Evolutionary conservation across 2,888 invertebrate genomes (phyloP).

Genomic region (Eristalis intricaria): DNA sequence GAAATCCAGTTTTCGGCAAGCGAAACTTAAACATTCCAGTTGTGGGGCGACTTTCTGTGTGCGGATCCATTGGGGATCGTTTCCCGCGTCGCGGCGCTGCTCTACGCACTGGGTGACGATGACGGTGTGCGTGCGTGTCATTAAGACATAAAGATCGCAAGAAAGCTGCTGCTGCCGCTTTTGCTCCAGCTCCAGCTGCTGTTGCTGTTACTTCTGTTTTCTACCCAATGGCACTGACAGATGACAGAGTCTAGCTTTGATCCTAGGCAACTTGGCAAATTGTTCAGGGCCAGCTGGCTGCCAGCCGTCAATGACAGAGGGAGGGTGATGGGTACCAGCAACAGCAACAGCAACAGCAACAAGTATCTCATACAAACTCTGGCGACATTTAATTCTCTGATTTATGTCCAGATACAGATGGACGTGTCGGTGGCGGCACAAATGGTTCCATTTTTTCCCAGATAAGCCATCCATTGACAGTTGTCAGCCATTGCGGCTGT

Average conservation of each 20-base stretch:
- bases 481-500: neutral
- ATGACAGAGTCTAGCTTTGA: slow-evolving; percentile 8
- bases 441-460: neutral
- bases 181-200: neutral
- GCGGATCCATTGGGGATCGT: slow-evolving; percentile 8
- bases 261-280: slow-evolving; percentile 18
- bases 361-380: neutral
- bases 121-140: slow-evolving; percentile 41
- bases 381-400: neutral
- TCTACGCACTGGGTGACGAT: neutral
- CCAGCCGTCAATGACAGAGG: neutral
- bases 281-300: slow-evolving; percentile 19
- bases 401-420: neutral
- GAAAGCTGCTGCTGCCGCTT: slow-evolving; percentile 55
- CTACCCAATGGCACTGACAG: slow-evolving; percentile 9
- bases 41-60: slow-evolving; percentile 52
- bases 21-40: slow-evolving; percentile 69
- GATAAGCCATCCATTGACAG: neutral
- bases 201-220: neutral
- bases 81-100: neutral
- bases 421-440: neutral
- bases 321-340: neutral
- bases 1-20: slow-evolving; percentile 70
- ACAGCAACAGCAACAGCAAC: neutral
- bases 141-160: slow-evolving; percentile 68